These are phyloP conservation scores for Lasioglossum figueresi DNA, from an alignment of 2,888 invertebrate species.

Conservation along the genomic window DNA sequence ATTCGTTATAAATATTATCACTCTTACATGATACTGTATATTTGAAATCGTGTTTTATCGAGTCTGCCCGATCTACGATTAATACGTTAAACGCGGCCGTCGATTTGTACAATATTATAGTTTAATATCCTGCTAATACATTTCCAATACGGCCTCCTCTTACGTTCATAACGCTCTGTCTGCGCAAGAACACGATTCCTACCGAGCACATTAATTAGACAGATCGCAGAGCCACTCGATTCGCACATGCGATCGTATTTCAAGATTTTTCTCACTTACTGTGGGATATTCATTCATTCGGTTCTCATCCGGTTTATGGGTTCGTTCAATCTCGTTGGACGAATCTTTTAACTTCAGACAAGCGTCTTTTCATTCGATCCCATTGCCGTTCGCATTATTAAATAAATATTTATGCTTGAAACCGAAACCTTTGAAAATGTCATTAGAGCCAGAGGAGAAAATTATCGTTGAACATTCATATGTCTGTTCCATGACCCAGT, in stretches of 20 bases:
- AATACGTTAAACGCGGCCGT: neutral
- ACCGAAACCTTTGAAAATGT: neutral
- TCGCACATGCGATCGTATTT: slow-evolving; percentile 6
- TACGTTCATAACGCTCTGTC: slow-evolving; percentile 21
- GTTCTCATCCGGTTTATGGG: neutral
- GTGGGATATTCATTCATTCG: neutral
- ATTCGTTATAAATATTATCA: too few relatives aligned
- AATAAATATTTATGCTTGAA: neutral
- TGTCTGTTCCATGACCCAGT: neutral
- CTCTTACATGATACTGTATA: neutral
- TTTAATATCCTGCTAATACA: neutral
- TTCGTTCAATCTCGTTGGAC: slow-evolving; percentile 18
- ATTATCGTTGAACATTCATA: neutral
- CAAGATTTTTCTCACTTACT: slow-evolving; percentile 13
- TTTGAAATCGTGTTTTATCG: neutral
- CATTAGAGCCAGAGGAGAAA: too few relatives aligned
- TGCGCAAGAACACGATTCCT: neutral
- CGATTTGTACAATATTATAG: neutral
- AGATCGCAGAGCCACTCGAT: slow-evolving; percentile 15
- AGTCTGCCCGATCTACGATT: neutral
- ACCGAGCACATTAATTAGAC: slow-evolving; percentile 30
- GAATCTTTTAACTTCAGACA: neutral
- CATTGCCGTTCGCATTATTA: neutral
- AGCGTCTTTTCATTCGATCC: neutral
- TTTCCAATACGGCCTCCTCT: slow-evolving; percentile 10